phyloP scores from a whole-genome alignment of 2,888 invertebrate genomes.

The Cephus pygmeus region DNA sequence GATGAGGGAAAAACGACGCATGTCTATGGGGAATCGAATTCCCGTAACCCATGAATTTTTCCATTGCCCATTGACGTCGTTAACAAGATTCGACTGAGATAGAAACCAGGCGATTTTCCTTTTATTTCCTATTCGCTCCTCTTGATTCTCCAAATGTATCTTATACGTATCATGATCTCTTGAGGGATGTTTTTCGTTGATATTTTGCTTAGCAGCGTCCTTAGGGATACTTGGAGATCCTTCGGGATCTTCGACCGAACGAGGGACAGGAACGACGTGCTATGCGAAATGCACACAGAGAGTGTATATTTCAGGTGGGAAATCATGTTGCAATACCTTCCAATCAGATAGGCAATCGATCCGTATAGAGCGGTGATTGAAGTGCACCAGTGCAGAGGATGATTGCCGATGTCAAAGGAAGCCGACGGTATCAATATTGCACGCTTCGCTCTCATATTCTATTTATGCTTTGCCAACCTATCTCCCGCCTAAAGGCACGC shows the following conservation, averaged over 20 bases:
- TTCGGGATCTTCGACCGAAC: neutral
- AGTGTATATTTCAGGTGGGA: conserved; percentile 37
- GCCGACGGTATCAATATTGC: conserved; percentile 26
- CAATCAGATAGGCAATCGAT: conserved; percentile 47
- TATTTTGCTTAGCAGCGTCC: neutral
- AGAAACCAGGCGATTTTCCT: neutral
- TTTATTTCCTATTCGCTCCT: neutral
- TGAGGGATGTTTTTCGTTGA: neutral
- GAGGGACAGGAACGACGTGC: neutral
- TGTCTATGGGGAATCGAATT: neutral
- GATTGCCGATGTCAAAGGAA: conserved; percentile 55
- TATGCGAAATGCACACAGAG: neutral
- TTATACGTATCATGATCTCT: neutral
- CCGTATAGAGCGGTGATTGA: conserved; percentile 44
- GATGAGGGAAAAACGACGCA: neutral
- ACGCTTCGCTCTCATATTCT: conserved; percentile 4
- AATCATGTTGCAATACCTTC: conserved; percentile 48
- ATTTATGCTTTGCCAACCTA: conserved; percentile 3
- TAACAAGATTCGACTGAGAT: neutral
- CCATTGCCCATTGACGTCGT: neutral
- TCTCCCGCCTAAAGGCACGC: neutral
- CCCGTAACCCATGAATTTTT: neutral
- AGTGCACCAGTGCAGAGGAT: conserved; percentile 44
- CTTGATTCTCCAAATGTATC: neutral
- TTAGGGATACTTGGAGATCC: neutral